Base-by-base conservation (phyloP, 2,888 invertebrate species). In the Ormia ochracea region DNA sequence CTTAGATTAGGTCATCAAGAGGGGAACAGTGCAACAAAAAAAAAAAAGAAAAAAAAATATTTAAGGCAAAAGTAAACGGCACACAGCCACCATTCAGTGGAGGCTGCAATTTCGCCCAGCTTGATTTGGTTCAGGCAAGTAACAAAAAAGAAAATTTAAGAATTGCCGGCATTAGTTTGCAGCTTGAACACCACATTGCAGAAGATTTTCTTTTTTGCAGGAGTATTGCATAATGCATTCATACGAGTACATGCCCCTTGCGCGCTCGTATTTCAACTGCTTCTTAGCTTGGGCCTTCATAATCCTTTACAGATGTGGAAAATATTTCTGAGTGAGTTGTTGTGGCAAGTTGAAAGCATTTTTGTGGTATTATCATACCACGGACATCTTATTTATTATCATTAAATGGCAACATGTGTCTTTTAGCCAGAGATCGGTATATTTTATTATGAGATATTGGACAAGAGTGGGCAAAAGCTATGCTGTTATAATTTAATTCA, bases 1-100 rank as follows among this genome's bases (percentile, higher is more conserved):
- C 73, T 65, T 38, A 77, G 81, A 73, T 74, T 74, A 74, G 73
- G 75, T 65, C 63, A 77, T 63, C 69, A 50, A 70, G 23, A 26
- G 21, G 45, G 52, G 21, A 61, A 41, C 23, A 33, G 26, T n/a
- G n/a, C n/a, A n/a, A 9, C 14, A 28, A 10, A 14, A n/a, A 38
- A 14, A 43, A 23, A 48, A 41, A 48, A 61, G 50, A 41, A 48
- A 4, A 21, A n/a, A n/a, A n/a, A n/a, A n/a, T n/a, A n/a, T n/a
- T 12, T 1, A 14, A 23, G 19, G 54, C 31, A 58, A 31, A 26
- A 59, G 7, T n/a, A 36, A 43, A 26, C 52, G 50, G 26, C 38
- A 41, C 19, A 14, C 48, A 23, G 14, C 0, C 61, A 54, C 26
- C 43, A 36, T 23, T 28, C 36, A 36, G 21, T 12, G 43, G 56